Base-by-base conservation (phyloP, 2,113 vertebrate genomes). In the Nothocercus nigrocapillus region DNA sequence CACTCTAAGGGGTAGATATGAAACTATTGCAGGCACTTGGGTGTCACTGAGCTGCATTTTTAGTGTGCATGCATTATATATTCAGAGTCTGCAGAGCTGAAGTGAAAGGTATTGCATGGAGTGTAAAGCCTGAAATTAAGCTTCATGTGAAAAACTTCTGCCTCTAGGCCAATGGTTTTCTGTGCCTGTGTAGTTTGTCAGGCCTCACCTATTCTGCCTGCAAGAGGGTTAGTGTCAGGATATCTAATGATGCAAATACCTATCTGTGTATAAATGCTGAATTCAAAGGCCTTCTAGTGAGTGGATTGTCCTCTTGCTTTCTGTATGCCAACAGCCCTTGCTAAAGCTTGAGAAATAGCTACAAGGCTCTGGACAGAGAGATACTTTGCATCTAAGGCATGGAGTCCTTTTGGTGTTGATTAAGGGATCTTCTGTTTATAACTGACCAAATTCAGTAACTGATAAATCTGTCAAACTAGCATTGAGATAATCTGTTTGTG, bases 41-140 rank as follows among this genome's bases (percentile, higher is more conserved):
- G 7, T 32, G 72, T 56, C 24, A 36, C 38, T 61, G 38, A 82
- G 34, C 30, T 82, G 36, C 34, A 10, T 54, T 32, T 32, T 44
- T 47, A 10, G 9, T 68, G 30, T 32, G 10, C 22, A 8, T 25
- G 5, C 7, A 18, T 53, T 66, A 11, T 25, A 13, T 61, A 25
- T 58, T 80, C 36, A 17, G 19, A 34, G 74, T 51, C 16, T 64
- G 11, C 0, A 1, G 3, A 68, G 34, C 5, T 32, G 75, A 53
- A 74, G 0, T 4, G 58, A 40, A 45, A 84, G 13, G 4, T 62
- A 18, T 3, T 45, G 25, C 1, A 0, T 45, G 5, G 20, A 40
- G 72, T 42, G 20, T 34, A 47, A 94, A 78, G 59, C 11, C 18
- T 76, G 32, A 64, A 79, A 11, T 24, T 3, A 8, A 22, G 6